Base-by-base conservation (phyloP, 2,113 vertebrate genomes). In the Lethenteron camtschaticum region DNA sequence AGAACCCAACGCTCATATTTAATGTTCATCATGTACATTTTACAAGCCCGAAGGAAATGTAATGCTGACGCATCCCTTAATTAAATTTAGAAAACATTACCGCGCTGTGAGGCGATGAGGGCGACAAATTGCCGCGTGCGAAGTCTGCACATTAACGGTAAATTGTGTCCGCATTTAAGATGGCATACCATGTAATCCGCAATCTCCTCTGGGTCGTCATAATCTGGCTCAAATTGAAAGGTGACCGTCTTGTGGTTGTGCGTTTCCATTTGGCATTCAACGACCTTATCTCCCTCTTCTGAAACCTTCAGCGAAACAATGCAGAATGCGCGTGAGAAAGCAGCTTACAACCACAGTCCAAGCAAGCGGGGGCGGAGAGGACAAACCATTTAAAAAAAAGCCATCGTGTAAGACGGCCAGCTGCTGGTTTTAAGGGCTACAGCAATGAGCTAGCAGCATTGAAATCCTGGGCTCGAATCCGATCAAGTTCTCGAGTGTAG, bases 211-310 rank as follows among this genome's bases (percentile, higher is more conserved):
- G 92, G 92, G 0, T 90, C 94, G 0, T 99, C 94, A 20, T 91
- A 90, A n/a, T 99, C 94, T 76, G 96, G 79, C 75, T 99, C 92
- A 69, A 99, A 99, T 77, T 96, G 96, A 77, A 99, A 99, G 0
- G 94, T 99, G 77, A 99, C 94, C 90, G 90, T 99, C 81, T 96
- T 99, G 80, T 96, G 94, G 77, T 99, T 99, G 77, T 99, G 92
- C 3, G 94, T 99, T 75, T 99, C 94, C 68, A 99, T 81, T 75
- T 95, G 94, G 73, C 94, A 99, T 77, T 99, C 92, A 16, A 99
- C 94, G 92, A 96, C 96, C 81, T 99, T 99, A 78, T 99, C 92
- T 0, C 92, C 94, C 0, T 87, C 91, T 79, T 95, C 88, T 72
- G 83, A 87, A 13, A 99, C 94, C 94, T 96, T 75, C 68, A 10